These are phyloP conservation scores for Tenrec ecaudatus DNA, from an alignment of 2,113 vertebrate genomes.

Conservation along the genomic window DNA sequence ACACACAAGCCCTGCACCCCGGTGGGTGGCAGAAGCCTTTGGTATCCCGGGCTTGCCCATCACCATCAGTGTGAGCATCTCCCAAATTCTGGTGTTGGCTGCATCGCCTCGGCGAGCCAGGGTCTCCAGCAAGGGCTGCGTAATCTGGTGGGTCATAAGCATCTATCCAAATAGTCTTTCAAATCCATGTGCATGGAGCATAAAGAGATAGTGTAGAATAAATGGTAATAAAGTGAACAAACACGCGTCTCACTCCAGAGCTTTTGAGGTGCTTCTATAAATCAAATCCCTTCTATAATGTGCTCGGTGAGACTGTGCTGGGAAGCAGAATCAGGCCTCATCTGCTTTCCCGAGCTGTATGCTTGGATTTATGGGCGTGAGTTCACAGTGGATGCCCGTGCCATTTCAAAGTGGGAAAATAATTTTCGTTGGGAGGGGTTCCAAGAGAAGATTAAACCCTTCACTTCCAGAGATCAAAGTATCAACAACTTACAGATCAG, in stretches of 20 bases:
- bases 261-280: conserved; percentile 74
- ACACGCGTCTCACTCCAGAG: conserved; percentile 69
- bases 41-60: not conserved
- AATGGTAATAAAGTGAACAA: conserved; percentile 73
- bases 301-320: conserved; percentile 50
- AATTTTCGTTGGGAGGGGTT: conserved; percentile 81
- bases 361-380: conserved; percentile 78
- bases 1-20: not conserved
- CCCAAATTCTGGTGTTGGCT: not conserved
- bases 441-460: conserved; percentile 81
- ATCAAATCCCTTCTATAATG: conserved; percentile 77
- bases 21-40: not conserved
- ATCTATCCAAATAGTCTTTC: conserved; percentile 75
- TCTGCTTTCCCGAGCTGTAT: conserved; percentile 73
- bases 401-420: conserved; percentile 81
- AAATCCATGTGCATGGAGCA: conserved; percentile 76
- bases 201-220: conserved; percentile 81
- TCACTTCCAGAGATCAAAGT: conserved; percentile 75
- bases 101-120: not conserved
- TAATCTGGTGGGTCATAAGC: conserved; percentile 59
- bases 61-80: not conserved
- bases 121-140: conserved; percentile 11
- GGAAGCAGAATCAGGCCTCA: conserved; percentile 51
- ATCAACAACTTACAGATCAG: conserved; percentile 73
- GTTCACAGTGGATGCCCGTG: conserved; percentile 74